A percentile compares a stretch with the other conserved stretches of the same genome.
Evolutionary conservation across 2,797 vertebrate genomes (phyloP).

Genomic region (Podarcis lilfordi): DNA sequence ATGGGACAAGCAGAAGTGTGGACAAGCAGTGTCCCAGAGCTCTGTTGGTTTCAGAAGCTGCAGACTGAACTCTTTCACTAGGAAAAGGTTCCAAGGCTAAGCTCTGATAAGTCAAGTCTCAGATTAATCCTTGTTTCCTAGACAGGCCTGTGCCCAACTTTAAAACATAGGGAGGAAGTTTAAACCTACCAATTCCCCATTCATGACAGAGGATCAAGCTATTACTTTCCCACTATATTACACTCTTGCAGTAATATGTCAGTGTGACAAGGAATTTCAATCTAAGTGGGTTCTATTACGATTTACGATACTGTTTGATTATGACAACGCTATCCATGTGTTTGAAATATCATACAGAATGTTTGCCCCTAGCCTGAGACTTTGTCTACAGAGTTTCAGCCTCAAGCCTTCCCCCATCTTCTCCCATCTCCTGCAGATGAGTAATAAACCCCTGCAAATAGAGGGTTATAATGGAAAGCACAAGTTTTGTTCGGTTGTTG

Average conservation of each 20-base stretch:
- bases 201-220: constrained; percentile 17
- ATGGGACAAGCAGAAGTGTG: too few relatives aligned
- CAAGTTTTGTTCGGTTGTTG: not conserved
- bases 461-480: constrained; percentile 33
- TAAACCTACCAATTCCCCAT: constrained; percentile 12
- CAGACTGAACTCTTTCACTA: not conserved
- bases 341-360: constrained; percentile 60
- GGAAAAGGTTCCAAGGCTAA: not conserved
- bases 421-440: constrained; percentile 27
- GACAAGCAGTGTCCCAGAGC: too few relatives aligned
- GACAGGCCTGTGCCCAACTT: not conserved
- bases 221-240: constrained; percentile 38
- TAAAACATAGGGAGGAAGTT: not conserved
- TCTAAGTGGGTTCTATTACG: constrained; percentile 52
- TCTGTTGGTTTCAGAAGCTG: not conserved
- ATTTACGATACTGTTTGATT: constrained; percentile 49
- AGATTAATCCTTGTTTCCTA: not conserved
- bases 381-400: constrained; percentile 44
- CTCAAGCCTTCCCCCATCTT: constrained; percentile 21
- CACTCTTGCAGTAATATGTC: constrained; percentile 33
- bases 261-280: constrained; percentile 29
- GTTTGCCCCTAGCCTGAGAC: constrained; percentile 30
- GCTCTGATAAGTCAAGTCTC: not conserved
- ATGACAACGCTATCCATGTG: constrained; percentile 26
- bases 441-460: constrained; percentile 42